These are phyloP conservation scores for Sisyra terminalis DNA, from an alignment of 2,888 invertebrate genomes.

Conservation along the genomic window DNA sequence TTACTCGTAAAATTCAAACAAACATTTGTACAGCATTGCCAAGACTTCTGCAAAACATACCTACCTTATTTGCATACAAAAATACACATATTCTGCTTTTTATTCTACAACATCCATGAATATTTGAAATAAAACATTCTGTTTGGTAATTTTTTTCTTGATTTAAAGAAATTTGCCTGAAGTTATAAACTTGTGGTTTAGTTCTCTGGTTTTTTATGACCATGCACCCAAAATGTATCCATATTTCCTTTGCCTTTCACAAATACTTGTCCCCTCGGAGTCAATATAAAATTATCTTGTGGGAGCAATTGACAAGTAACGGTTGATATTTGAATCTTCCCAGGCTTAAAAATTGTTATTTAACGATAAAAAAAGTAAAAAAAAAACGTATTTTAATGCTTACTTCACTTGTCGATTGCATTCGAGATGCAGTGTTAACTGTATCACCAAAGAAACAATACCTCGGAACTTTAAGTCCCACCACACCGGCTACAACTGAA, in stretches of 20 bases:
- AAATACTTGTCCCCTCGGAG: conserved; percentile 54
- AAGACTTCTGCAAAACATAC: no score
- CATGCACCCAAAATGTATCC: conserved; percentile 67
- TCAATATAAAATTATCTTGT: conserved; percentile 44
- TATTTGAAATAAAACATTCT: no score
- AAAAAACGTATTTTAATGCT: conserved; percentile 11
- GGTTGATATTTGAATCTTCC: conserved; percentile 61
- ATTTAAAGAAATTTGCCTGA: no score
- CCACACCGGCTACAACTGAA: conserved; percentile 74
- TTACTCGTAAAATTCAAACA: no score
- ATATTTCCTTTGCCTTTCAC: conserved; percentile 86
- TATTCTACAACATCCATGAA: no score
- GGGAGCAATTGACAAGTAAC: conserved; percentile 50
- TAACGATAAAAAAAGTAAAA: neutral
- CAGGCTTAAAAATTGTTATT: conserved; percentile 32
- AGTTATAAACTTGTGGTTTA: no score
- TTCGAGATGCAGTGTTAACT: conserved; percentile 80
- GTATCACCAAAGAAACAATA: conserved; percentile 86
- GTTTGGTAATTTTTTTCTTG: no score
- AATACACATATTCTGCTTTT: conserved; percentile 9
- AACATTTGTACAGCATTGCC: no score
- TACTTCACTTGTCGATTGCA: conserved; percentile 57
- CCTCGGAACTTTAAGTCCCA: conserved; percentile 68
- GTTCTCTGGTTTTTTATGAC: conserved; percentile 29
- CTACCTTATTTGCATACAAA: conserved; percentile 11